Base-by-base conservation (phyloP, 1,140 invertebrate genomes). In the Yoshiicerus persimilis region DNA sequence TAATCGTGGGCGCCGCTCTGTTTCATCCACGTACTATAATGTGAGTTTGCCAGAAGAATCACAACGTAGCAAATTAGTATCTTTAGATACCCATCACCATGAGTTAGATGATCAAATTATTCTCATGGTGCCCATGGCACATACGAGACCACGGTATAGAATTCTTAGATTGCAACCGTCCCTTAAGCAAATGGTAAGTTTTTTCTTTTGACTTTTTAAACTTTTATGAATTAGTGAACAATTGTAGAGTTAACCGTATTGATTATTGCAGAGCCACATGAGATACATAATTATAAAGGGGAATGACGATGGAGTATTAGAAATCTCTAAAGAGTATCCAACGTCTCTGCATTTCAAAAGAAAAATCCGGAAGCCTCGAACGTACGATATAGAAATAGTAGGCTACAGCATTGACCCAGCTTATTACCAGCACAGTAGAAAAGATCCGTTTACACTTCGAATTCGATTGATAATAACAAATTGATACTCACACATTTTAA, bases 121-220 rank as follows among this genome's bases (percentile, higher is more conserved):
- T 87, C 91, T 95, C 30, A 94, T 93, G 90, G 93, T 95, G 38
- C 94, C 92, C 87, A 90, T 95, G 25, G 91, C 93, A 13, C 95
- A 95, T 90, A 95, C 95, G 0, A 94, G 94, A 91, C 94, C 95
- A 88, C 93, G 93, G 90, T 94, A 93, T 91, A 92, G 94, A 87
- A 94, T 96, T 39, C 92, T 96, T 10, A 95, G 94, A 92, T 91
- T 96, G 11, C 94, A 95, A 90, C 95, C 95, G 20, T 94, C 95
- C 25, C 92, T 95, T 16, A 95, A 90, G 38, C 91, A 91, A 75
- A 91, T 93, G 34, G 91, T 89, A 77, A 80, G 85, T n/a, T n/a
- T n/a, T n/a, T n/a, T n/a, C n/a, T n/a, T n/a, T n/a, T n/a, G n/a
- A n/a, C n/a, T n/a, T n/a, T n/a, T n/a, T n/a, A n/a, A n/a, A n/a